Evolutionary conservation across 2,797 vertebrate genomes (phyloP).

Genomic region (Rhyacichthys aspro): DNA sequence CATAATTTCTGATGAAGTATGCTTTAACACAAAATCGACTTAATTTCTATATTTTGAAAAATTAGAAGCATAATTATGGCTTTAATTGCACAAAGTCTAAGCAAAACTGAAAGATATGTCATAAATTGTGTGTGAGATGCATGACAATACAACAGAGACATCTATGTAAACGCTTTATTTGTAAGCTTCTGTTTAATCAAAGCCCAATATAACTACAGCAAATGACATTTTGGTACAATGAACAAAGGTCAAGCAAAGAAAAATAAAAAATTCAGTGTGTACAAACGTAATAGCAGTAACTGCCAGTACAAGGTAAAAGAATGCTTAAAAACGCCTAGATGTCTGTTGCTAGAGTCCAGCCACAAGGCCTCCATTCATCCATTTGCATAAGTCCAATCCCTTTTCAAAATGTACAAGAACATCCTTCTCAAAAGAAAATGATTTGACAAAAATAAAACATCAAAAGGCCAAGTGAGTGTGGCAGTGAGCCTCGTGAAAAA

Average conservation of each 20-base stretch:
- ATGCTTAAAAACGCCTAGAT: conserved; percentile 80
- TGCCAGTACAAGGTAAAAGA: conserved; percentile 85
- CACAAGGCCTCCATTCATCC: conserved; percentile 40
- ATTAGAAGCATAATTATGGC: too few species aligned
- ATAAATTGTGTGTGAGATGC: too few species aligned
- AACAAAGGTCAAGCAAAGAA: conserved; percentile 80
- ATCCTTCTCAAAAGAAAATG: conserved; percentile 83
- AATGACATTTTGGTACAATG: conserved; percentile 85
- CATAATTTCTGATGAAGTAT: too few species aligned
- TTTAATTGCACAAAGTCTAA: too few species aligned
- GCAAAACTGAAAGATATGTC: too few species aligned
- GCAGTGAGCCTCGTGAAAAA: conserved; percentile 86
- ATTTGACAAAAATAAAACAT: conserved; percentile 45
- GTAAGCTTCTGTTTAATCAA: conserved; percentile 82
- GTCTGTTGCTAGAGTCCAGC: conserved; percentile 69
- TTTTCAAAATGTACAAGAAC: conserved; percentile 65
- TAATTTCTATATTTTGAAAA: too few species aligned
- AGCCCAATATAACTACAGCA: conserved; percentile 89
- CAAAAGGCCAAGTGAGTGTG: conserved; percentile 70
- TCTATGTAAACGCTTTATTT: conserved; percentile 92
- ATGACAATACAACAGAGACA: neutral
- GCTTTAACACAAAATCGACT: too few species aligned
- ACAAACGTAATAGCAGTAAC: conserved; percentile 78
- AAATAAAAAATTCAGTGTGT: conserved; percentile 91
- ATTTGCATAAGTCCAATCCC: conserved; percentile 51